Conservation (phyloP, 1,140 invertebrate genomes). For the Cataglyphis hispanica region DNA sequence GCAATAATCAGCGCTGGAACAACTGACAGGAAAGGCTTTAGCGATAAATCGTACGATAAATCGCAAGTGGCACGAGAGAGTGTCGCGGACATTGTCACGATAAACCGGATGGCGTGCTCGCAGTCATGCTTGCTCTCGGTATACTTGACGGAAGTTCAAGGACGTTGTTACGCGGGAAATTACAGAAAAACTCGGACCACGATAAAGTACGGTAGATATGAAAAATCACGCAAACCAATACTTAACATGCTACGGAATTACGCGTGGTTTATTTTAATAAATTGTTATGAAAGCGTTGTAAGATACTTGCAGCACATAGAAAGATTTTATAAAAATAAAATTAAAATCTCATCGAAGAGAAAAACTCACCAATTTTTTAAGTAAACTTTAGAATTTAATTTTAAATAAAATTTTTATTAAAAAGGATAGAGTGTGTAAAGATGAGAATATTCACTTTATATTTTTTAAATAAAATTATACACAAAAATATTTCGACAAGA, state of each 20-base stretch:
- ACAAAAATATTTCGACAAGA: not conserved
- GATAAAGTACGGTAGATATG: constrained; percentile 32
- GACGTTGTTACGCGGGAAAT: constrained; percentile 47
- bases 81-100: constrained; percentile 45
- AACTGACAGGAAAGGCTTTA: constrained; percentile 30
- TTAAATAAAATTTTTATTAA: not conserved
- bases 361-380: not conserved
- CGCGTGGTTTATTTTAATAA: not conserved
- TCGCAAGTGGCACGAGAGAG: constrained; percentile 12
- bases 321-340: not conserved
- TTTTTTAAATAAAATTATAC: not conserved
- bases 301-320: not conserved
- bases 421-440: not conserved
- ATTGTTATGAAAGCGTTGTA: not conserved
- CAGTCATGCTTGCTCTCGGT: not conserved
- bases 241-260: not conserved
- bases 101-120: constrained; percentile 66
- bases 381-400: too few relatives aligned
- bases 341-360: not conserved
- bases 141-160: constrained; percentile 66
- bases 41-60: constrained; percentile 56
- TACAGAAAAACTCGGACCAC: constrained; percentile 10
- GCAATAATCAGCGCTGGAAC: constrained; percentile 49
- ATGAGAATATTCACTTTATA: not conserved
- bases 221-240: constrained; percentile 24